These are phyloP conservation scores for Gymnothorax reevesii DNA, from an alignment of 2,797 vertebrate genomes.

Conservation along the genomic window DNA sequence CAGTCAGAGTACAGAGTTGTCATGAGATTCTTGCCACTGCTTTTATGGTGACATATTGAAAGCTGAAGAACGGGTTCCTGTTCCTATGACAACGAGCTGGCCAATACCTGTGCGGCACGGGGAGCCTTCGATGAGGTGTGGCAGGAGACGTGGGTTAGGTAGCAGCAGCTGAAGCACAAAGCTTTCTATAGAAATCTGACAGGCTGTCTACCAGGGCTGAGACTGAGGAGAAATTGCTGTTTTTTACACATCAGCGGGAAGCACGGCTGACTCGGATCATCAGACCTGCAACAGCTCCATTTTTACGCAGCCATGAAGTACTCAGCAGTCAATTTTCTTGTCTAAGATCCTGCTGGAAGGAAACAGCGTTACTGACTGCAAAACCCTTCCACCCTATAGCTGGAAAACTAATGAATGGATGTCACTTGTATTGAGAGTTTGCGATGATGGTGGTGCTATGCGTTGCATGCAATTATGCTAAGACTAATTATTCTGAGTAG, in stretches of 20 bases:
- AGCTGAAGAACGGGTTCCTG: background rate
- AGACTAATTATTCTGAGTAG: background rate
- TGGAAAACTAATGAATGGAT: background rate
- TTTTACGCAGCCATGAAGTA: background rate
- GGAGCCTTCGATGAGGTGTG: slow-evolving; percentile 4
- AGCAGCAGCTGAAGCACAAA: background rate
- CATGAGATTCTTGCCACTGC: background rate
- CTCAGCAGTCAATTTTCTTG: no score
- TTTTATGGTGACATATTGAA: background rate
- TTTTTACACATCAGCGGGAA: background rate
- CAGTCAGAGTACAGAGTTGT: background rate
- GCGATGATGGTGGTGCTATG: background rate
- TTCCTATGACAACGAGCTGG: slow-evolving; percentile 23
- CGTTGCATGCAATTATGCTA: background rate
- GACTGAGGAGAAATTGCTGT: background rate
- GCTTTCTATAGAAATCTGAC: background rate
- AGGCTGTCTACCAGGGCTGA: background rate
- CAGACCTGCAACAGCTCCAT: background rate
- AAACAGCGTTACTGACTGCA: no score
- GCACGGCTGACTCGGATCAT: background rate
- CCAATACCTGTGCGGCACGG: slow-evolving; percentile 12
- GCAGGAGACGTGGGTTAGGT: background rate
- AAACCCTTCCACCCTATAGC: background rate
- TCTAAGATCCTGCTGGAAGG: no score
- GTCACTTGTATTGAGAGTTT: no score